Conservation (phyloP, 2,113 vertebrate species). For the Balaenoptera acutorostrata region DNA sequence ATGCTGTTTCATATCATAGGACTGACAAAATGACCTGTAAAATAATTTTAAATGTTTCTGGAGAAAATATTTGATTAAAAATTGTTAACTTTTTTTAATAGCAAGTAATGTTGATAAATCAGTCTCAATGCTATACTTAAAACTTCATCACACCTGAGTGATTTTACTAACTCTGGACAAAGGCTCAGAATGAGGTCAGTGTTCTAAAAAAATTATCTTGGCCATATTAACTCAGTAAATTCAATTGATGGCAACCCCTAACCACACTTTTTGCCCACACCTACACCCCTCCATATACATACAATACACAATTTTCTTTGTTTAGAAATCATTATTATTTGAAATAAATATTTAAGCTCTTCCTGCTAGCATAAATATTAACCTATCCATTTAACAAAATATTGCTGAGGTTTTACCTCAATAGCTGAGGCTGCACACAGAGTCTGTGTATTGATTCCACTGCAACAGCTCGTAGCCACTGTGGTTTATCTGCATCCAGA, state of each 20-base stretch:
- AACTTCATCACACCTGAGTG: conserved; percentile 13
- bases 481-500: conserved; percentile 98
- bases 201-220: background rate
- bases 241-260: background rate
- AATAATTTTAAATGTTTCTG: conserved; percentile 61
- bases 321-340: conserved; percentile 27
- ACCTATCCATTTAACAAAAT: background rate
- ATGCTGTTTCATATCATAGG: conserved; percentile 99
- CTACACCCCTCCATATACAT: background rate
- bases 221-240: background rate
- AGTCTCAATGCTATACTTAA: background rate
- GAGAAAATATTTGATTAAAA: background rate
- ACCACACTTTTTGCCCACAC: background rate
- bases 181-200: background rate
- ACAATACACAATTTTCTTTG: background rate
- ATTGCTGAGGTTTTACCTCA: conserved; percentile 84
- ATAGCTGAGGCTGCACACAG: conserved; percentile 95
- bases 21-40: conserved; percentile 96
- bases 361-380: background rate
- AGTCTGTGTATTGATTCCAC: conserved; percentile 97
- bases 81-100: background rate
- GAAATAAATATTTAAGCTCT: background rate
- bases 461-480: conserved; percentile 97
- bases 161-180: conserved; percentile 6
- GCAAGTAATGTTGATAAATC: background rate